These are phyloP conservation scores for Parelbella ahira DNA, from an alignment of 2,888 invertebrate genomes.

Conservation along the genomic window DNA sequence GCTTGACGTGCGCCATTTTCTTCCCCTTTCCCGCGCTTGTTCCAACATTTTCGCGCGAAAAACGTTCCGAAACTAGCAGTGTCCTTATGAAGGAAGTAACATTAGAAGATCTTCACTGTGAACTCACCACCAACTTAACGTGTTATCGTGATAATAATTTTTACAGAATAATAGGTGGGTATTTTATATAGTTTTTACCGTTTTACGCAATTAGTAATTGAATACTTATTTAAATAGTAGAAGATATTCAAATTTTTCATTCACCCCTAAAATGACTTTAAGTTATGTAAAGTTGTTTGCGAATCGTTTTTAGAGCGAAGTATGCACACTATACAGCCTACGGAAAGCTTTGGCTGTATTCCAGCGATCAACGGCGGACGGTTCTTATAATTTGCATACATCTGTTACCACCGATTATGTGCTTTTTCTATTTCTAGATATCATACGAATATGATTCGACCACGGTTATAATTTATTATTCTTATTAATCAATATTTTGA, in stretches of 20 bases:
- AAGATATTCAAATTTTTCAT: no score
- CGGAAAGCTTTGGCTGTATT: conserved; percentile 25
- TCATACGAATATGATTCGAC: conserved; percentile 1
- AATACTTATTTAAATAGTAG: no score
- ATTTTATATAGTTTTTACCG: no score
- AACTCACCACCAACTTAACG: conserved; percentile 45
- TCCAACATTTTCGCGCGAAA: conserved; percentile 38
- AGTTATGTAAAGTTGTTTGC: conserved; percentile 1
- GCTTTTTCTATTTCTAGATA: conserved; percentile 19
- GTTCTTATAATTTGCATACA: conserved; percentile 21
- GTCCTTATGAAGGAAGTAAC: conserved; percentile 70
- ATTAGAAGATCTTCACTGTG: conserved; percentile 46
- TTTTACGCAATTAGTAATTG: no score
- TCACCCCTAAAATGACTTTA: no score
- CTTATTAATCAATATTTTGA: no score
- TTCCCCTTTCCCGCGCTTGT: conserved; percentile 44
- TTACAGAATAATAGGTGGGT: conserved; percentile 53
- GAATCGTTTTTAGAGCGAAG: not conserved
- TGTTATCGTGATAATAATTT: conserved; percentile 66
- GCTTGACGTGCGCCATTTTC: conserved; percentile 44
- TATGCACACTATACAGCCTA: conserved; percentile 14
- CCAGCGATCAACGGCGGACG: conserved; percentile 21
- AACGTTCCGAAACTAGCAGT: conserved; percentile 40
- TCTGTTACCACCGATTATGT: conserved; percentile 16
- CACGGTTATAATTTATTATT: no score